These are phyloP conservation scores for Lingula anatina DNA, from an alignment of 2,888 invertebrate species.

Conservation along the genomic window DNA sequence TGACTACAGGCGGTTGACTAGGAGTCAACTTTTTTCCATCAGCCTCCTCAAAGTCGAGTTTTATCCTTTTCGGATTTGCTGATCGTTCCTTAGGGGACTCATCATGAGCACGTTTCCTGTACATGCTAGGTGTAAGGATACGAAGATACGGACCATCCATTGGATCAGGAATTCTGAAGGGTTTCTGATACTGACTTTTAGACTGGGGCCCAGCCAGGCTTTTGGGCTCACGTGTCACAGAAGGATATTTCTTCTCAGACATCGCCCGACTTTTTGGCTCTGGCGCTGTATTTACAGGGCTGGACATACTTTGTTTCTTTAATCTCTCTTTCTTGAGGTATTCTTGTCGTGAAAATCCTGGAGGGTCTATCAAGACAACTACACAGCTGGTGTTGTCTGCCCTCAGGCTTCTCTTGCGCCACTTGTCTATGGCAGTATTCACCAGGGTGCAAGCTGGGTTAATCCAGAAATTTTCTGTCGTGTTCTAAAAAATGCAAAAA, in stretches of 20 bases:
- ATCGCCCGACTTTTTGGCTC: neutral
- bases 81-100: neutral
- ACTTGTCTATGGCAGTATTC: constrained; percentile 73
- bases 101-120: neutral
- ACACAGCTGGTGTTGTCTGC: constrained; percentile 97
- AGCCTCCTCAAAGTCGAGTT: too few species aligned
- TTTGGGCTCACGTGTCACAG: neutral
- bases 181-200: neutral
- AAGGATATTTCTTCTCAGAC: constrained; percentile 6
- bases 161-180: neutral
- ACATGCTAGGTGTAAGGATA: neutral
- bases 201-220: neutral
- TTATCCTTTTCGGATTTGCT: neutral
- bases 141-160: neutral
- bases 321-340: constrained; percentile 33
- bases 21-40: neutral
- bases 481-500: constrained; percentile 21
- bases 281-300: neutral
- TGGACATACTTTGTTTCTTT: constrained; percentile 7
- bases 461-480: constrained; percentile 53
- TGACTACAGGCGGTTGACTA: neutral
- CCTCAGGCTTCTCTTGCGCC: constrained; percentile 79
- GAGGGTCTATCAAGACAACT: constrained; percentile 84
- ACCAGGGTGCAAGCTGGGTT: constrained; percentile 90
- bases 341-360: constrained; percentile 59